Base-by-base conservation (phyloP, 2,113 vertebrate genomes). In the Oncorhynchus tshawytscha region DNA sequence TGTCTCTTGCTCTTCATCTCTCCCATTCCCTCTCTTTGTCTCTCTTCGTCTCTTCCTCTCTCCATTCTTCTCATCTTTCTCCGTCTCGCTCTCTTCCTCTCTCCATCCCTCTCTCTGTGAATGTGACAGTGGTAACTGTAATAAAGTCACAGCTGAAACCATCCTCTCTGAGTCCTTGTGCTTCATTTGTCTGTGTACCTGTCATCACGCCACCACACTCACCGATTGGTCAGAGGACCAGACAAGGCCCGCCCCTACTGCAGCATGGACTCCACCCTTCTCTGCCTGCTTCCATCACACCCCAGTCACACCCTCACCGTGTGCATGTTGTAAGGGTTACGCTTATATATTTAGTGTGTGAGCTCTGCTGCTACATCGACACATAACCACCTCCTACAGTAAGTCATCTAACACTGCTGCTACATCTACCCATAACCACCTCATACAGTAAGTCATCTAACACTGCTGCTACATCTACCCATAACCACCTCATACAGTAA, bases 71-170 rank as follows among this genome's bases (percentile, higher is more conserved):
- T 39, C 8, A 39, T 87, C 80, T 88, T 77, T 82, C 70, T 81
- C 79, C 6, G 34, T 49, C 89, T 90, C 84, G 82, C 82, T 84
- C 78, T 82, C 73, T 81, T 76, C 45, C 77, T 80, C 59, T 86
- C 68, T 84, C 82, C 71, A 72, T 86, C 85, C 88, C 89, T 89
- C 84, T 78, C 87, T 85, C 85, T 90, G 88, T 88, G 91, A 84
- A 86, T 77, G 84, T 90, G 86, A 77, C 88, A 78, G 83, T 87
- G 76, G 88, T 86, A 54, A 81, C 82, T 91, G 39, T 45, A 93
- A 92, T 91, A 93, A 94, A 94, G 88, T 89, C 88, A 80, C 87
- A 91, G 90, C 89, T 94, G 91, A 94, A 94, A 94, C 90, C 92
- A 93, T 93, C 87, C 90, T 89, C 83, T 92, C 90, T 74, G 92